phyloP scores from a whole-genome alignment of 2,888 invertebrate species.

The Pseudococcus viburni region DNA sequence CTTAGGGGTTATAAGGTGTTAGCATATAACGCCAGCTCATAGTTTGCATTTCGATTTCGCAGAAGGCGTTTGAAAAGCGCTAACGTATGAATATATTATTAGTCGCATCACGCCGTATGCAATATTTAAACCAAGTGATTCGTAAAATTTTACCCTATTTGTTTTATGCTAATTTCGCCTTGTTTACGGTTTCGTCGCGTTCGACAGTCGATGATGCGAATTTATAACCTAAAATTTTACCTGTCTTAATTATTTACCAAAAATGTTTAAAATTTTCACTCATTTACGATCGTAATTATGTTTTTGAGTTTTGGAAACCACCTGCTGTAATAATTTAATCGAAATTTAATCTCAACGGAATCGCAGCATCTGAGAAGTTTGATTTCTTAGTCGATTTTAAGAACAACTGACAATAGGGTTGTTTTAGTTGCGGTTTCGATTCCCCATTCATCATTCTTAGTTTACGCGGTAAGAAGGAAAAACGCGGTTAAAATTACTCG shows the following conservation, averaged over 20 bases:
- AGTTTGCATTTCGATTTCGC: conserved; percentile 65
- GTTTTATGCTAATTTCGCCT: conserved; percentile 5
- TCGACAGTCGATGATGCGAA: not conserved
- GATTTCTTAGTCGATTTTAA: conserved; percentile 28
- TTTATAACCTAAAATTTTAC: not conserved
- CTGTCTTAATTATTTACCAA: not conserved
- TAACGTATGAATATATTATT: conserved; percentile 65
- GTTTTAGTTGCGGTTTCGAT: conserved; percentile 38
- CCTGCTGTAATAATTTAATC: not conserved
- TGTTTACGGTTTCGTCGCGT: not conserved
- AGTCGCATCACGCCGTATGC: conserved; percentile 39
- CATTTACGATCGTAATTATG: not conserved
- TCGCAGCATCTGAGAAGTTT: not conserved
- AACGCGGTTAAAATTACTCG: conserved; percentile 45
- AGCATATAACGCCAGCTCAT: conserved; percentile 1
- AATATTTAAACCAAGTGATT: conserved; percentile 47
- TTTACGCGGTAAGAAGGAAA: conserved; percentile 36
- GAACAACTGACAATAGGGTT: conserved; percentile 50
- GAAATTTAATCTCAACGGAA: conserved; percentile 4
- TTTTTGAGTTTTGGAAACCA: not conserved
- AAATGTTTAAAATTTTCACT: not conserved
- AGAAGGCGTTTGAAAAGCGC: conserved; percentile 58
- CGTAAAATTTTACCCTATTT: conserved; percentile 39
- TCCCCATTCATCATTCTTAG: conserved; percentile 50
- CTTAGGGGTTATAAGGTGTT: conserved; percentile 47